Conservation (phyloP, 2,113 vertebrate species). For the Rhegmatorhina hoffmannsi region DNA sequence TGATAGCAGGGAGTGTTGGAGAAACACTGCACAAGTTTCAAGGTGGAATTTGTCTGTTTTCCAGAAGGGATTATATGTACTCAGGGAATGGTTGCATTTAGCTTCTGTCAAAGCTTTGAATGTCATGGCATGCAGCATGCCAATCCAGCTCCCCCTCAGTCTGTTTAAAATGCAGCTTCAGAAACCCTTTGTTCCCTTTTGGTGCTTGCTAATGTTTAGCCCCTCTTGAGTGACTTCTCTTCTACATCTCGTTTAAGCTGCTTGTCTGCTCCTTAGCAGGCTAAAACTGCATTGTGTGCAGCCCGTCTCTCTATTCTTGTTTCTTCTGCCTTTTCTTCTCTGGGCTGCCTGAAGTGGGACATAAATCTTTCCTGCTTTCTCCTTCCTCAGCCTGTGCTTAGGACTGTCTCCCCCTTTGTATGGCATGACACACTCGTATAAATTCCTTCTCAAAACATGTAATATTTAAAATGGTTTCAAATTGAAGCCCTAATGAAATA, state of each 20-base stretch:
- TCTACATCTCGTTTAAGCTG: not conserved
- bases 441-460: not conserved
- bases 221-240: not conserved
- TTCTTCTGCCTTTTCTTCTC: not conserved
- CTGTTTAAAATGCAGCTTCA: not conserved
- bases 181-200: not conserved
- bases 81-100: not conserved
- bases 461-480: not conserved
- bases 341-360: not conserved
- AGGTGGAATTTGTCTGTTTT: not conserved
- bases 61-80: not conserved
- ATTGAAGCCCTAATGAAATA: not conserved
- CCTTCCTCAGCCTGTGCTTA: not conserved
- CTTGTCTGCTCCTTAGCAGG: not conserved
- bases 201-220: not conserved
- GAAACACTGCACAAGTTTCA: not conserved
- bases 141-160: not conserved
- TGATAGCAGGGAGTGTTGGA: not conserved
- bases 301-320: not conserved
- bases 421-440: not conserved
- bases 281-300: not conserved
- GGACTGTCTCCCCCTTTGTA: not conserved
- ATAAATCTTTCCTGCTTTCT: not conserved
- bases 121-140: not conserved
- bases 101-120: not conserved